Evolutionary conservation across 2,888 invertebrate species (phyloP).

Genomic region (Ceriagrion tenellum): DNA sequence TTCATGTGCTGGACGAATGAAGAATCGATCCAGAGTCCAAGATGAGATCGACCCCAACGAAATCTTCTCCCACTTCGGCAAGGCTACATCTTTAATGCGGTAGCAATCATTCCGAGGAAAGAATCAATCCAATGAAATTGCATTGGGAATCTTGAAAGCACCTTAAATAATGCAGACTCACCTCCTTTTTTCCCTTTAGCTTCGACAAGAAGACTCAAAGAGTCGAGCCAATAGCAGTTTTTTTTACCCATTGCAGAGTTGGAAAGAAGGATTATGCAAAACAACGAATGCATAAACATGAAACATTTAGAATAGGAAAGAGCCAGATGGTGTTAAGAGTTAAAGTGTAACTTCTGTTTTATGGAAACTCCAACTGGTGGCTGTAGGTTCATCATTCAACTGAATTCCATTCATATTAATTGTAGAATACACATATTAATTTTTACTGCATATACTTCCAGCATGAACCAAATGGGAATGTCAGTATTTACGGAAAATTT

Average conservation of each 20-base stretch:
- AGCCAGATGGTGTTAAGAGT: neutral
- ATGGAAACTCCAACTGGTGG: no score
- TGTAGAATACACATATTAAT: no score
- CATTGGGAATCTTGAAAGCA: neutral
- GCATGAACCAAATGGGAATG: no score
- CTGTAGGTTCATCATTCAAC: no score
- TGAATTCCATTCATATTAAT: no score
- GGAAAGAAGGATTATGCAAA: neutral
- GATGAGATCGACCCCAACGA: neutral
- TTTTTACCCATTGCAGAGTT: neutral
- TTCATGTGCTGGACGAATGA: neutral
- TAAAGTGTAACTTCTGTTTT: no score
- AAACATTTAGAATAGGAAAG: neutral
- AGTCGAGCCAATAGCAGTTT: neutral
- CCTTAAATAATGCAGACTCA: neutral
- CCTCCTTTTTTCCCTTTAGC: neutral
- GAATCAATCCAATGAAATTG: constrained; percentile 9
- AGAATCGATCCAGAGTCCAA: neutral
- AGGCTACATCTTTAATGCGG: neutral
- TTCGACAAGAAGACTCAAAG: neutral
- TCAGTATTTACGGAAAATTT: no score
- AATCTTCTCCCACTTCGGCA: neutral
- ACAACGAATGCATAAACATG: neutral
- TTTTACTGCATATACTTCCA: no score
- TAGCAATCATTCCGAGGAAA: neutral